These are phyloP conservation scores for Danio albolineatus DNA, from an alignment of 2,797 vertebrate genomes.

Conservation along the genomic window DNA sequence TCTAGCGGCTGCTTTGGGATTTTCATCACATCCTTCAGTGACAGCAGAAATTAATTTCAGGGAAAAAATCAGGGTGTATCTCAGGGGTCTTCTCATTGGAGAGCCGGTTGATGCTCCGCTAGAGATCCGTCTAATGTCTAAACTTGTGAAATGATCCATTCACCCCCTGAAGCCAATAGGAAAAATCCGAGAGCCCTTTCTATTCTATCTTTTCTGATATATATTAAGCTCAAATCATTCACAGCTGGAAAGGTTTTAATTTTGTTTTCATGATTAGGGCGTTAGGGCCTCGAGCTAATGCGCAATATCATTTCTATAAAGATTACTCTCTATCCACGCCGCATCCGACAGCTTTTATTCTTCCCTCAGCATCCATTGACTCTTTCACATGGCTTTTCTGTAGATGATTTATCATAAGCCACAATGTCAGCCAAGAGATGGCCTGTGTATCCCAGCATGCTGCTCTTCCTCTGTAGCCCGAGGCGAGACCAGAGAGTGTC, in stretches of 20 bases:
- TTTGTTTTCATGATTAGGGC: constrained; percentile 47
- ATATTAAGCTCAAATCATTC: constrained; percentile 40
- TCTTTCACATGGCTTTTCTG: constrained; percentile 41
- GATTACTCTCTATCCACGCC: background rate
- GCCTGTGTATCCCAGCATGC: constrained; percentile 50
- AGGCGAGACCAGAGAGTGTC: constrained; percentile 65
- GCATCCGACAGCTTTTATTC: constrained; percentile 26
- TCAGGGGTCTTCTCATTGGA: constrained; percentile 77
- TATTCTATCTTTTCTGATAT: constrained; percentile 27
- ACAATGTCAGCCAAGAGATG: constrained; percentile 38
- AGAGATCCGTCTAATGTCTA: constrained; percentile 82
- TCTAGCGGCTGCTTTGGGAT: constrained; percentile 66
- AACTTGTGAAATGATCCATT: constrained; percentile 69
- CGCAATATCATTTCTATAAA: constrained; percentile 4
- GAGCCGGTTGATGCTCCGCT: constrained; percentile 75
- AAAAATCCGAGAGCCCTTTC: constrained; percentile 34
- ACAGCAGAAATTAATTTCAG: constrained; percentile 76
- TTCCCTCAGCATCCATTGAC: constrained; percentile 1
- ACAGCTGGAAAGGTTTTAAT: constrained; percentile 39
- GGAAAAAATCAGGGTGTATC: constrained; percentile 72
- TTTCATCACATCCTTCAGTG: constrained; percentile 34
- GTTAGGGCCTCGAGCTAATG: constrained; percentile 33
- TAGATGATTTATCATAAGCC: constrained; percentile 57
- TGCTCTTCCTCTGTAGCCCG: constrained; percentile 66
- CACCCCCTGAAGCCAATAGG: constrained; percentile 51